These are phyloP conservation scores for Heterocephalus glaber DNA, from an alignment of 2,113 vertebrate genomes.

Conservation along the genomic window DNA sequence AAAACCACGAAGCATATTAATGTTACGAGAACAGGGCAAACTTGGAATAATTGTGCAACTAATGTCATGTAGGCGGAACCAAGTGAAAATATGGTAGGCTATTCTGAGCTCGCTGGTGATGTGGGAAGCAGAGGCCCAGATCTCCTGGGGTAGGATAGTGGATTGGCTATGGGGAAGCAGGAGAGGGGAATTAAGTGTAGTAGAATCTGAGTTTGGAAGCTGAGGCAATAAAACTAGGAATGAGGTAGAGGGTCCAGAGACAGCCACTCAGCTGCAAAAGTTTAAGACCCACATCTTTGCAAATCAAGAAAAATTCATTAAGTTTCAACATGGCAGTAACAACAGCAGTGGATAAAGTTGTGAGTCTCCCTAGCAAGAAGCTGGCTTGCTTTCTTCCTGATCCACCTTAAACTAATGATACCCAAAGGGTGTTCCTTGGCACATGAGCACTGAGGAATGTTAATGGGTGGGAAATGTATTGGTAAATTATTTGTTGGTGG, in stretches of 20 bases:
- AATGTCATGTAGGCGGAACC: background rate
- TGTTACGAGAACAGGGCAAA: background rate
- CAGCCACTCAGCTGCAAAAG: background rate
- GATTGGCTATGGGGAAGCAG: background rate
- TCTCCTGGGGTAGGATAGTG: background rate
- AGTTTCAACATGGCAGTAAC: background rate
- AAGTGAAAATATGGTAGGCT: background rate
- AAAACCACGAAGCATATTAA: background rate
- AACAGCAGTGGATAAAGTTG: fast-evolving
- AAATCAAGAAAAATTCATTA: background rate
- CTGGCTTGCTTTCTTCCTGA: background rate
- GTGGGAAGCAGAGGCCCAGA: too few relatives aligned
- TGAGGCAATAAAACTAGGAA: background rate
- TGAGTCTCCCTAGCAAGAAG: background rate
- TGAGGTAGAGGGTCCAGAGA: background rate
- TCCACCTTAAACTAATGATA: background rate
- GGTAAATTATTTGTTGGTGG: background rate
- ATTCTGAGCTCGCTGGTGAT: background rate
- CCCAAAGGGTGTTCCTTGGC: background rate
- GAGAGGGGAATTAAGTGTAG: background rate
- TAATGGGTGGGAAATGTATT: background rate
- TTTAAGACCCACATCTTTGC: background rate
- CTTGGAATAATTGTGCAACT: background rate
- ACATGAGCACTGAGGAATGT: background rate
- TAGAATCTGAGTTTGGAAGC: background rate